Conservation (phyloP, 2,888 invertebrate genomes). For the Tenthredo mesomela region DNA sequence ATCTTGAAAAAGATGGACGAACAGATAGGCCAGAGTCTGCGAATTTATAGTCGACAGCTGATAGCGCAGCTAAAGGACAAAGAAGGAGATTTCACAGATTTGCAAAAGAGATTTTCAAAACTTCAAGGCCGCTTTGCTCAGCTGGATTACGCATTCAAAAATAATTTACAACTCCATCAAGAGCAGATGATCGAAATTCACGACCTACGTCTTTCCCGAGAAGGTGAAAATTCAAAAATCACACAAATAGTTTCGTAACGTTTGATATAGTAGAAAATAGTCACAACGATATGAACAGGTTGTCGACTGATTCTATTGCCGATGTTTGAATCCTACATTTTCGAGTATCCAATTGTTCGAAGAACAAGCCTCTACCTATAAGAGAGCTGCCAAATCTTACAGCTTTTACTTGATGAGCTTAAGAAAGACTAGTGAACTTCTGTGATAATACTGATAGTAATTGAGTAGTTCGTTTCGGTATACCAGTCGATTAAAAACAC, state of each 20-base stretch:
- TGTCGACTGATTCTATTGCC: too few relatives aligned
- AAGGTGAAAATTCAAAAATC: slow-evolving; percentile 58
- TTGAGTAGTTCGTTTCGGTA: too few relatives aligned
- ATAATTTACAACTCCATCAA: slow-evolving; percentile 64
- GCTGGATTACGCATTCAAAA: slow-evolving; percentile 67
- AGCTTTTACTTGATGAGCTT: too few relatives aligned
- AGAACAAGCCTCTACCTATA: too few relatives aligned
- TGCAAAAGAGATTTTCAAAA: slow-evolving; percentile 63
- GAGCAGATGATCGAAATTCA: slow-evolving; percentile 63
- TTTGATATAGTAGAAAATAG: too few relatives aligned
- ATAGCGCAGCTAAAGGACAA: slow-evolving; percentile 58
- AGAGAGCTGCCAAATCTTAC: too few relatives aligned
- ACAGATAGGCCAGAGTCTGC: background rate
- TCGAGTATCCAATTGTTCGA: too few relatives aligned
- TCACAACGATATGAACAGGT: too few relatives aligned
- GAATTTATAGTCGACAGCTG: slow-evolving; percentile 45
- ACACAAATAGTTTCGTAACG: background rate
- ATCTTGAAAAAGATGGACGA: slow-evolving; percentile 54
- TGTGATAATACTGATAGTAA: too few relatives aligned
- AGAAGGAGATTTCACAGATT: slow-evolving; percentile 63
- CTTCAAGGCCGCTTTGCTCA: slow-evolving; percentile 65
- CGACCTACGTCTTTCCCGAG: slow-evolving; percentile 60
- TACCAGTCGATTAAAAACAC: too few relatives aligned
- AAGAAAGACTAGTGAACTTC: background rate
- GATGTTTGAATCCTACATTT: too few relatives aligned